phyloP scores from a whole-genome alignment of 2,888 invertebrate genomes.

The Athripsodes cinereus region DNA sequence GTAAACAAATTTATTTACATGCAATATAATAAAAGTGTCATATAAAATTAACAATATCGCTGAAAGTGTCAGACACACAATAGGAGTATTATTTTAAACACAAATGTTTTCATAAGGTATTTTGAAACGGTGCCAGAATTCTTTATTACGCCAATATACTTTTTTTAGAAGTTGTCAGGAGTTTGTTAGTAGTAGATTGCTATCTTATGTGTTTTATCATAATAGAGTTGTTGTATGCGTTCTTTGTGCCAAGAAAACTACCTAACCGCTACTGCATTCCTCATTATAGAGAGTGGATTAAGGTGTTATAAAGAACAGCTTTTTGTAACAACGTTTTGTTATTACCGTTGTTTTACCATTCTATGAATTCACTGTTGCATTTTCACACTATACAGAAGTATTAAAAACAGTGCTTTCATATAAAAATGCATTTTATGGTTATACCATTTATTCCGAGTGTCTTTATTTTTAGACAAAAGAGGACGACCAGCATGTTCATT shows the following conservation, averaged over 20 bases:
- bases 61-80: neutral
- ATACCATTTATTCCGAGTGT: no score
- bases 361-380: no score
- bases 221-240: neutral
- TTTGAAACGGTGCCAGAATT: neutral
- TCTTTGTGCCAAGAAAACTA: neutral
- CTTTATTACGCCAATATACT: neutral
- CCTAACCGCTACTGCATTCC: neutral
- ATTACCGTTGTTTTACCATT: no score
- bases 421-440: no score
- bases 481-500: no score
- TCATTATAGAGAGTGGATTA: no score
- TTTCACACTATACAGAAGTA: no score
- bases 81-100: neutral
- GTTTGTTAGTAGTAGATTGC: neutral
- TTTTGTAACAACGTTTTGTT: no score
- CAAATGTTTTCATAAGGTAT: neutral
- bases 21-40: neutral
- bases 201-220: neutral
- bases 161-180: neutral
- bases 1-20: no score
- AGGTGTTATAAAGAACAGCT: no score
- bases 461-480: no score
- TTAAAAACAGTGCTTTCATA: no score
- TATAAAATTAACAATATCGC: neutral